Conservation (phyloP, 2,888 invertebrate species). For the Cantharis rufa region DNA sequence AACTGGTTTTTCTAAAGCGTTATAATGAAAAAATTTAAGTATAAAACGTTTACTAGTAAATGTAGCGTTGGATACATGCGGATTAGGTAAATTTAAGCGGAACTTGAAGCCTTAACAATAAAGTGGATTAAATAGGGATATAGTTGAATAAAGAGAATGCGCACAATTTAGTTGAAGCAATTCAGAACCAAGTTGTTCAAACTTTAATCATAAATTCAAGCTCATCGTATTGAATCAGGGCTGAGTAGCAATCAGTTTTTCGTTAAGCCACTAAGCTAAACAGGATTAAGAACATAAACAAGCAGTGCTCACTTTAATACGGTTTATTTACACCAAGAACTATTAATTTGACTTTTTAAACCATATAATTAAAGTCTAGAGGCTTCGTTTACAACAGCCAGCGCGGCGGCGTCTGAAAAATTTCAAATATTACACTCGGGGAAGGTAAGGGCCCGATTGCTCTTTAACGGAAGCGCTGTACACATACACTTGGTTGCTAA, state of each 20-base stretch:
- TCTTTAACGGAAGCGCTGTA: conserved; percentile 8
- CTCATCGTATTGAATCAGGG: conserved; percentile 44
- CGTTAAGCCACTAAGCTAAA: conserved; percentile 31
- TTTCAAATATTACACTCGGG: conserved; percentile 8
- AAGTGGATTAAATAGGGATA: conserved; percentile 52
- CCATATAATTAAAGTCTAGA: not conserved
- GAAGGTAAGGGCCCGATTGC: conserved; percentile 15
- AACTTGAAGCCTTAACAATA: conserved; percentile 52
- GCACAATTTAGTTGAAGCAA: conserved; percentile 53
- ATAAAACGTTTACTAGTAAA: conserved; percentile 11
- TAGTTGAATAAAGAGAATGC: conserved; percentile 53
- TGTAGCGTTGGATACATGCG: conserved; percentile 21
- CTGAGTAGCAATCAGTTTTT: conserved; percentile 36
- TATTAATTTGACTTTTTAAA: conserved; percentile 14
- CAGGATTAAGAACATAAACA: conserved; percentile 25
- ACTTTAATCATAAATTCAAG: conserved; percentile 53
- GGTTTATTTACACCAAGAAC: conserved; percentile 21
- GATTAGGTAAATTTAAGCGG: conserved; percentile 44
- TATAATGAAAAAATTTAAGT: not conserved
- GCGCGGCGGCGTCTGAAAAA: not conserved
- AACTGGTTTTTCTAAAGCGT: not conserved
- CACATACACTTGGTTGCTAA: conserved; percentile 2
- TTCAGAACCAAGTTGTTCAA: conserved; percentile 53
- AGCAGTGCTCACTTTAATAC: conserved; percentile 15
- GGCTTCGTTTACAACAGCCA: not conserved